phyloP scores from a whole-genome alignment of 2,113 vertebrate species.

The Ammodytes dubius region DNA sequence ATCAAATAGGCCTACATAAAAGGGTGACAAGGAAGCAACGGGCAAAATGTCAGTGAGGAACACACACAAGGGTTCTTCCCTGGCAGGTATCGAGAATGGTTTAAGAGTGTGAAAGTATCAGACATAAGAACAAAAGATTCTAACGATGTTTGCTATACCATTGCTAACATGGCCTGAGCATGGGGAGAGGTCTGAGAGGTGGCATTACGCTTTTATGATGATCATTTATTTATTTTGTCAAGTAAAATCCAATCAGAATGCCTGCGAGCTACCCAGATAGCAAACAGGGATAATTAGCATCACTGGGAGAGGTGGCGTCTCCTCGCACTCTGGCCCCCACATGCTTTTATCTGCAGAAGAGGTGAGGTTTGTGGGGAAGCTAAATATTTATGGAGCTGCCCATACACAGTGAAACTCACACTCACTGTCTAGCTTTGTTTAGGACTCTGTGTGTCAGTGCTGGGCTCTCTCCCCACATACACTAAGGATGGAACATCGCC shows the following conservation, averaged over 20 bases:
- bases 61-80: constrained; percentile 51
- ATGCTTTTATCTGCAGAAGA: constrained; percentile 78
- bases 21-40: constrained; percentile 26
- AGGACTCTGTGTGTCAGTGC: constrained; percentile 55
- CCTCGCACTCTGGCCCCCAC: constrained; percentile 69
- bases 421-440: constrained; percentile 53
- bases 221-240: constrained; percentile 88
- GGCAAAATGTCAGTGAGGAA: constrained; percentile 38
- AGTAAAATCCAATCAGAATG: constrained; percentile 85
- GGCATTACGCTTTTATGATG: constrained; percentile 85
- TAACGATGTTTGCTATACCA: constrained; percentile 62
- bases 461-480: constrained; percentile 32
- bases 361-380: constrained; percentile 69
- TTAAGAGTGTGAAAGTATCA: constrained; percentile 54
- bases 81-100: constrained; percentile 65
- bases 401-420: constrained; percentile 72
- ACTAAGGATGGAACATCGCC: constrained; percentile 20
- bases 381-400: constrained; percentile 84
- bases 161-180: constrained; percentile 62
- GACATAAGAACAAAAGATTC: constrained; percentile 65
- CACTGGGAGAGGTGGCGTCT: constrained; percentile 85
- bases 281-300: constrained; percentile 86
- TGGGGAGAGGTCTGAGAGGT: constrained; percentile 77
- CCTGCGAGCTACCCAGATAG: constrained; percentile 76
- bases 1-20: constrained; percentile 28